Evolutionary conservation across 2,113 vertebrate species (phyloP).

Genomic region (Peromyscus californicus): DNA sequence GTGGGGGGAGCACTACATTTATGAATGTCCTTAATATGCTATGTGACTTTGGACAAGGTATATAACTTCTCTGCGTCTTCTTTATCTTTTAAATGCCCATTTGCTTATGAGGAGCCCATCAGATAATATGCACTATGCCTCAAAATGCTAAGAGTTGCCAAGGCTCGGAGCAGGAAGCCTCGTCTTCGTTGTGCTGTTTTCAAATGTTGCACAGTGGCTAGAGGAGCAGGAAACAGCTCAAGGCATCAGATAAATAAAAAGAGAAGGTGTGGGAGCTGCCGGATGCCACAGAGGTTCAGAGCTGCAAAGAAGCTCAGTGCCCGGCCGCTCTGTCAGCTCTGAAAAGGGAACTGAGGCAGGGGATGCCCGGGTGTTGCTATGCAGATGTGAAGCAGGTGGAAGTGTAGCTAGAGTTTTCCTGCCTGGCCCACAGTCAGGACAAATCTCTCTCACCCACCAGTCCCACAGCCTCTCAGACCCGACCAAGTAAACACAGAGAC

Average conservation of each 20-base stretch:
- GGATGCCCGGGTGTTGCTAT: not conserved
- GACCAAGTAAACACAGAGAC: too few species aligned
- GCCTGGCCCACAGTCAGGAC: too few species aligned
- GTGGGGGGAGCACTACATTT: not conserved
- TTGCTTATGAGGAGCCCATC: not conserved
- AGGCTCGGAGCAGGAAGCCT: not conserved
- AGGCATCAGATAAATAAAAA: not conserved
- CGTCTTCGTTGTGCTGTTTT: conserved; percentile 10
- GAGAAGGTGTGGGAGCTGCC: not conserved
- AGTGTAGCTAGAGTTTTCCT: too few species aligned
- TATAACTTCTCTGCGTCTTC: conserved; percentile 15
- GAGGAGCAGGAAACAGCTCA: not conserved
- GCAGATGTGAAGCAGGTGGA: not conserved
- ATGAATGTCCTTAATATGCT: not conserved
- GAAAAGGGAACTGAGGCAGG: rapidly evolving
- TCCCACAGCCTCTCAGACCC: too few species aligned
- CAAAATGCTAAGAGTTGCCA: not conserved
- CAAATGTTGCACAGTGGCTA: not conserved
- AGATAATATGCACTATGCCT: not conserved
- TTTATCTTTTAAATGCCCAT: not conserved
- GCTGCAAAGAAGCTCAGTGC: not conserved
- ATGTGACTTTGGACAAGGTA: not conserved
- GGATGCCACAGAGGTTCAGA: not conserved
- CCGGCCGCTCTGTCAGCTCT: not conserved
- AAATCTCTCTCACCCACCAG: too few species aligned